phyloP scores from a whole-genome alignment of 2,888 invertebrate species.

The Sarcophaga variegata region DNA sequence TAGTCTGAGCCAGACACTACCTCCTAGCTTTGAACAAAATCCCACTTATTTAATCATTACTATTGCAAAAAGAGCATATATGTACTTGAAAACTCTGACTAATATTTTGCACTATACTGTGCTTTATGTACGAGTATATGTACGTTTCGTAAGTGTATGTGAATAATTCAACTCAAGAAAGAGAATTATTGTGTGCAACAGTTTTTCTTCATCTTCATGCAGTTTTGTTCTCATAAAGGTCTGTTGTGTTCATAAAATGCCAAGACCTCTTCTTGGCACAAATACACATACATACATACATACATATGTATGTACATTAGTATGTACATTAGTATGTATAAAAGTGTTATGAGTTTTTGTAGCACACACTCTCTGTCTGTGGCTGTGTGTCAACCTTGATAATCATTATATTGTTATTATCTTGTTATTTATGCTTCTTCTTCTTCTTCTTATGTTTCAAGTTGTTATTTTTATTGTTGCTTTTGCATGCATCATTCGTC shows the following conservation, averaged over 20 bases:
- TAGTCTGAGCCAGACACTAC: too few species aligned
- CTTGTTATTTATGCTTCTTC: conserved; percentile 12
- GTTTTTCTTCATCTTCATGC: conserved; percentile 9
- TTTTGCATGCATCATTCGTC: too few species aligned
- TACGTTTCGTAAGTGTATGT: neutral
- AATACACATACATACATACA: neutral
- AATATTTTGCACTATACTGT: too few species aligned
- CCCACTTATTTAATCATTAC: too few species aligned
- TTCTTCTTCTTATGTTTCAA: neutral
- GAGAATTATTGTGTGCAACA: conserved; percentile 38
- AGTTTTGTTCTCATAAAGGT: neutral
- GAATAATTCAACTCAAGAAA: conserved; percentile 27
- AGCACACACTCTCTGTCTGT: conserved; percentile 31
- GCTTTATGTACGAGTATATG: too few species aligned
- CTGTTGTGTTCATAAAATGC: neutral
- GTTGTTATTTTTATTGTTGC: too few species aligned
- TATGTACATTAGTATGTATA: too few species aligned
- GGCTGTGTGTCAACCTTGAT: conserved; percentile 61
- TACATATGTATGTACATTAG: too few species aligned
- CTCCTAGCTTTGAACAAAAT: too few species aligned
- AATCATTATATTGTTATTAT: conserved; percentile 61
- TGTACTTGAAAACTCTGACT: too few species aligned
- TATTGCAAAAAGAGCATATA: too few species aligned
- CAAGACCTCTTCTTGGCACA: neutral
- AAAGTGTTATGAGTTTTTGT: neutral